Conservation (phyloP, 1,140 invertebrate species). For the Drosophila busckii region DNA sequence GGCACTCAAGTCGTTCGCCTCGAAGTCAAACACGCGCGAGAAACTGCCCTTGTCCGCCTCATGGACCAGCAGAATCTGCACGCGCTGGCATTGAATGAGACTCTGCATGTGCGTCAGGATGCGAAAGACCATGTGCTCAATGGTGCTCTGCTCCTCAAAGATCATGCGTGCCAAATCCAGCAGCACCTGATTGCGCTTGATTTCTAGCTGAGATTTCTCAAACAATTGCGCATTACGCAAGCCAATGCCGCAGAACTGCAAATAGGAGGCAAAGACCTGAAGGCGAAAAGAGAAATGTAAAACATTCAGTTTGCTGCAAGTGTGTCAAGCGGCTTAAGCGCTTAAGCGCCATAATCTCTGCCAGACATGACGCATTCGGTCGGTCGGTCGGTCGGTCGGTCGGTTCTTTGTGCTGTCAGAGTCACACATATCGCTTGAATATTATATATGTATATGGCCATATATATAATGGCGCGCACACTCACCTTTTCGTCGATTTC, state of each 20-base stretch:
- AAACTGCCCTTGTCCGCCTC: conserved; percentile 93
- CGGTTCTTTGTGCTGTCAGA: too few relatives aligned
- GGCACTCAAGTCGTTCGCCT: conserved; percentile 87
- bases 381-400: too few relatives aligned
- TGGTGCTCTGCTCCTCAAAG: conserved; percentile 97
- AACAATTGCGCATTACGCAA: conserved; percentile 96
- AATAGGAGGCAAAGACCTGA: conserved; percentile 91
- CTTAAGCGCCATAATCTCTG: conserved; percentile 25
- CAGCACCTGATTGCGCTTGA: conserved; percentile 96
- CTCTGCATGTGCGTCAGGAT: conserved; percentile 97
- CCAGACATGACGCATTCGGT: too few relatives aligned
- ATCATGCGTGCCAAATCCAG: conserved; percentile 96
- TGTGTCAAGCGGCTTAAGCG: conserved; percentile 4
- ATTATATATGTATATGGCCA: too few relatives aligned
- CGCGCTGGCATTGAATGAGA: conserved; percentile 94
- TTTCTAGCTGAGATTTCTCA: conserved; percentile 95
- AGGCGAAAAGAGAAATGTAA: conserved; percentile 1
- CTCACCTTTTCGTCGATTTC: conserved; percentile 89
- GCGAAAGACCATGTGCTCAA: conserved; percentile 95
- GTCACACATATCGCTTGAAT: too few relatives aligned
- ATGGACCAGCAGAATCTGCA: conserved; percentile 93
- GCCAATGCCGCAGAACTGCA: conserved; percentile 98
- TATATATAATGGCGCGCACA: conserved; percentile 18
- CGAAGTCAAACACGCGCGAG: conserved; percentile 94
- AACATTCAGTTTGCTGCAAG: too few relatives aligned